Percentiles rank a stretch among this genome's conserved stretches.
Evolutionary conservation across 2,113 vertebrate genomes (phyloP).

Genomic region (Notothenia coriiceps): DNA sequence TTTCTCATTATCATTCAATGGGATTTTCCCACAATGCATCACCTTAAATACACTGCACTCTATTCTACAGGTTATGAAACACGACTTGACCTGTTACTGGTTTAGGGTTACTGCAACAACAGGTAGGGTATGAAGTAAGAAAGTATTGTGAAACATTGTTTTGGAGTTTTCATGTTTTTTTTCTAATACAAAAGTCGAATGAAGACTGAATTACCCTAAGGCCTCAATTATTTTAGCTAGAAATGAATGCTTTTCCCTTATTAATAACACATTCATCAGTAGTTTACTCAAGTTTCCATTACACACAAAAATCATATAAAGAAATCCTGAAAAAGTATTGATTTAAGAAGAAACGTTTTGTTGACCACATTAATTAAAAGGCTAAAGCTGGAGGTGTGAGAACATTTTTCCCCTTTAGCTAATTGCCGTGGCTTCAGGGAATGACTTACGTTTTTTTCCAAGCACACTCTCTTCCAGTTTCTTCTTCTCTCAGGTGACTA

Average conservation of each 20-base stretch:
- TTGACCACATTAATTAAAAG: too few species aligned
- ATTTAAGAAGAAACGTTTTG: background rate
- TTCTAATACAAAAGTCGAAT: too few species aligned
- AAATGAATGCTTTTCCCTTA: too few species aligned
- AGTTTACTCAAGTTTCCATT: background rate
- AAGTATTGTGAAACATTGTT: too few species aligned
- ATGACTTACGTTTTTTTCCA: background rate
- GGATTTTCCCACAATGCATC: background rate
- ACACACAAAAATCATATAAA: background rate
- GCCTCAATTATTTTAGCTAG: too few species aligned
- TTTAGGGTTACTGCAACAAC: too few species aligned
- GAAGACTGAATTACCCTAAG: too few species aligned
- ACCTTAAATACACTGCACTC: background rate
- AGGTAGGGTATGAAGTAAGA: too few species aligned
- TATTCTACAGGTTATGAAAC: background rate
- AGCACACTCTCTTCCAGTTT: background rate
- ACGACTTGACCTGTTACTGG: too few species aligned
- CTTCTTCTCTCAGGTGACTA: constrained; percentile 31
- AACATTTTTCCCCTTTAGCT: background rate
- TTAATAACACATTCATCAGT: too few species aligned
- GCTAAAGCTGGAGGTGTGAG: background rate
- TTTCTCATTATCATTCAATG: background rate
- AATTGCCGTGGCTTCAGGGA: constrained; percentile 9
- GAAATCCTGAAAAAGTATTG: too few species aligned
- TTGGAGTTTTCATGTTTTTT: too few species aligned